These are phyloP conservation scores for Odiellus spinosus DNA, from an alignment of 2,888 invertebrate genomes.

Conservation along the genomic window DNA sequence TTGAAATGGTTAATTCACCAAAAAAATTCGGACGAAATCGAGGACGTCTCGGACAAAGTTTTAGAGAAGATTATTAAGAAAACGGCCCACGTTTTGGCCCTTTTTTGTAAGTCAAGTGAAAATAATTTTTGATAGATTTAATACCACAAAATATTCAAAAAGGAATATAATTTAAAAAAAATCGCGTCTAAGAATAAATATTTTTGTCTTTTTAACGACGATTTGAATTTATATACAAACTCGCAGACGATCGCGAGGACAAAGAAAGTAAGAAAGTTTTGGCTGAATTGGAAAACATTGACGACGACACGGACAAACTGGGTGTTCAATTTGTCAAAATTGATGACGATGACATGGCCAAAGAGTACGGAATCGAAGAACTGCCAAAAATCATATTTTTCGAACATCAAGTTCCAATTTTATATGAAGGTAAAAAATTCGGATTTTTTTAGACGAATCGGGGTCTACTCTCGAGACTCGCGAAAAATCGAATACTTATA, in stretches of 20 bases:
- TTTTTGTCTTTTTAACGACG: too few species aligned
- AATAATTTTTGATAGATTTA: too few species aligned
- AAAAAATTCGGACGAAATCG: conserved; percentile 21
- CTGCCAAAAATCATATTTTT: conserved; percentile 29
- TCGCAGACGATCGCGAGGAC: conserved; percentile 21
- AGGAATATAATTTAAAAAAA: too few species aligned
- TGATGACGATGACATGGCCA: conserved; percentile 51
- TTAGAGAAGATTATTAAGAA: conserved; percentile 19
- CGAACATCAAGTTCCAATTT: conserved; percentile 22
- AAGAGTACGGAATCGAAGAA: conserved; percentile 67
- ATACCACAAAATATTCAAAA: too few species aligned
- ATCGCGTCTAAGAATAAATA: too few species aligned
- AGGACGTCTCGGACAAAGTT: conserved; percentile 21
- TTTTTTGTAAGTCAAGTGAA: background rate
- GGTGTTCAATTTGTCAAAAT: conserved; percentile 83
- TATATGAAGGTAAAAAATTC: conserved; percentile 19
- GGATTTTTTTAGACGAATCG: background rate
- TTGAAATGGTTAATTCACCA: conserved; percentile 20
- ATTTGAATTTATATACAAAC: too few species aligned
- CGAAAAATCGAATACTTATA: too few species aligned
- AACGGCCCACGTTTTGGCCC: background rate
- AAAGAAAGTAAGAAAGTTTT: conserved; percentile 14
- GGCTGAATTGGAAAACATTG: conserved; percentile 54
- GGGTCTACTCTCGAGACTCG: background rate
- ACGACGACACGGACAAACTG: conserved; percentile 75